Conservation (phyloP, 2,797 vertebrate species). For the Smutsia gigantea region DNA sequence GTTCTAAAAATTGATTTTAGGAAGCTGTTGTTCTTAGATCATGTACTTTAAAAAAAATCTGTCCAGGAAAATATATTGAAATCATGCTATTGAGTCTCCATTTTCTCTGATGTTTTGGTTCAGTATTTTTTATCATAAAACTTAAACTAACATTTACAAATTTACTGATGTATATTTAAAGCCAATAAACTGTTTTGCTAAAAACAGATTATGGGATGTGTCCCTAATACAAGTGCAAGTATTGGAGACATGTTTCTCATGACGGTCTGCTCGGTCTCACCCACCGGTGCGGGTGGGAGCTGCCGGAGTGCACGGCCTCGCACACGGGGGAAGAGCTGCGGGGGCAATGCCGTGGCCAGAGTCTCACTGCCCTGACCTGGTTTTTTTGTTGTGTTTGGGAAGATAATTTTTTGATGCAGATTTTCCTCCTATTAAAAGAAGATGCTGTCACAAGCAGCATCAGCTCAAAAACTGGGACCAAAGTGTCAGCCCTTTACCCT, state of each 20-base stretch:
- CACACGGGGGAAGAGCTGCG: background rate
- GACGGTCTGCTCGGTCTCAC: background rate
- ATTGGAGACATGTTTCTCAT: background rate
- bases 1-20: constrained; percentile 22
- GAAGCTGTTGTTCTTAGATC: constrained; percentile 30
- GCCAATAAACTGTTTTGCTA: constrained; percentile 51
- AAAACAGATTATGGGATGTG: background rate
- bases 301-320: rapidly evolving
- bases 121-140: constrained; percentile 49
- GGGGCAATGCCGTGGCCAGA: rapidly evolving
- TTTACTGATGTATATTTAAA: constrained; percentile 51
- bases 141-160: constrained; percentile 9
- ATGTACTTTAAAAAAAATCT: background rate
- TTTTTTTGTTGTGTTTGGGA: background rate
- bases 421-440: constrained; percentile 23
- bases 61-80: constrained; percentile 51
- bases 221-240: background rate
- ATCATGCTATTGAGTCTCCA: constrained; percentile 64
- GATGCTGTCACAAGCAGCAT: background rate
- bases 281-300: rapidly evolving
- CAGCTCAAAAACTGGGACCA: background rate
- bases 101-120: constrained; percentile 57
- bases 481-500: background rate
- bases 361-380: background rate
- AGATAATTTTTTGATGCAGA: background rate